A percentile compares a stretch with the other conserved stretches of the same genome.
Evolutionary conservation across 2,888 invertebrate species (phyloP).

Genomic region (Lamproptera curius): DNA sequence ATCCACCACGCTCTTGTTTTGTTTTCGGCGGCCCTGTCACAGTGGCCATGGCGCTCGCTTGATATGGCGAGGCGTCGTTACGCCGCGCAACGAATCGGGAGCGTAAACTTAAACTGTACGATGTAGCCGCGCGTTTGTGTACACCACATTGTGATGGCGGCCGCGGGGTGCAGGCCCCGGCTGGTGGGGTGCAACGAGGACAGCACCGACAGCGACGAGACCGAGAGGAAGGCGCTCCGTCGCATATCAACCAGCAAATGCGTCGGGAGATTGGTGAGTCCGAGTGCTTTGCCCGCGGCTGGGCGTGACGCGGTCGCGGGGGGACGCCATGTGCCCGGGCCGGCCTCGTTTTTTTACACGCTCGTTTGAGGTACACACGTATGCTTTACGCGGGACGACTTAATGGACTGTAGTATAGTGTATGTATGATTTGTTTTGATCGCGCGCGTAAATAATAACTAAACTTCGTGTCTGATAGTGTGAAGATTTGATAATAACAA

Average conservation of each 20-base stretch:
- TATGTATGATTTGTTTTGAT: constrained; percentile 21
- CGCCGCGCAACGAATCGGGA: constrained; percentile 46
- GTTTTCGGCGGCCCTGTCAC: constrained; percentile 70
- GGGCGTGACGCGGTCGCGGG: constrained; percentile 51
- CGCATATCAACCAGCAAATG: constrained; percentile 90
- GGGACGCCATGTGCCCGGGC: constrained; percentile 53
- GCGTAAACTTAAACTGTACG: constrained; percentile 63
- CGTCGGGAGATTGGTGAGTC: constrained; percentile 85
- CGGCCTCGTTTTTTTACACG: no score
- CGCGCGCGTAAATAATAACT: constrained; percentile 15
- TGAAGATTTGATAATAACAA: no score
- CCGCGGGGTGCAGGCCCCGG: constrained; percentile 46
- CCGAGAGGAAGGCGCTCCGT: constrained; percentile 87
- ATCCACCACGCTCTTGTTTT: constrained; percentile 54
- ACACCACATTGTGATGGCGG: constrained; percentile 66
- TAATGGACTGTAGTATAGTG: constrained; percentile 9
- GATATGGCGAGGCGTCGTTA: constrained; percentile 65
- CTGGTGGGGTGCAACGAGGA: constrained; percentile 59
- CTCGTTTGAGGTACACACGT: no score
- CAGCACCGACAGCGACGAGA: constrained; percentile 89
- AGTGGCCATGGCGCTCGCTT: constrained; percentile 71
- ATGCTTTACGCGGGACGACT: constrained; percentile 17
- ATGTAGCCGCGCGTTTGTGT: constrained; percentile 67
- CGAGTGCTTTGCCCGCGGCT: constrained; percentile 2
- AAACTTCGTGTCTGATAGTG: no score